Percentiles rank a stretch among this genome's conserved stretches.
Evolutionary conservation across 1,140 invertebrate species (phyloP).

Genomic region (Drosophila nikananu): DNA sequence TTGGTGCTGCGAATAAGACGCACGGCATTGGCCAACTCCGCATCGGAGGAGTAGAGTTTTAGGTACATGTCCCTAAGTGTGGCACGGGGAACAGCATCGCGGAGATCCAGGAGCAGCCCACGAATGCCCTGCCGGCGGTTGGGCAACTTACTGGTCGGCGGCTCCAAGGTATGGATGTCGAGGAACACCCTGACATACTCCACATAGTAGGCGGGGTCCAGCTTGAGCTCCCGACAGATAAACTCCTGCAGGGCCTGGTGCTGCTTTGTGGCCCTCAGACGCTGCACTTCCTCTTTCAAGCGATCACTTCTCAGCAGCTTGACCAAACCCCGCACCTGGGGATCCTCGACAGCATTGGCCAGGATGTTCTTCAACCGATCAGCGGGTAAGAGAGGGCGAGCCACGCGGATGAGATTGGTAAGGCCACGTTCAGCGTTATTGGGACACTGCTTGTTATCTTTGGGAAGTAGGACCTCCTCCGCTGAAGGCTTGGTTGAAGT

Average conservation of each 20-base stretch:
- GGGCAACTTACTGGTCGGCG: conserved; percentile 36
- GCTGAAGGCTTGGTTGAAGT: background rate
- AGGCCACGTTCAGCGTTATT: conserved; percentile 34
- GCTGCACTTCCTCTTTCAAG: conserved; percentile 28
- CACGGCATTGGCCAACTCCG: conserved; percentile 38
- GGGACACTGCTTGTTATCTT: conserved; percentile 45
- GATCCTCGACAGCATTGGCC: conserved; percentile 55
- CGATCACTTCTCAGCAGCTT: conserved; percentile 43
- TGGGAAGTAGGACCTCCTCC: background rate
- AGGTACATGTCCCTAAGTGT: conserved; percentile 50
- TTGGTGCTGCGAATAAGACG: conserved; percentile 56
- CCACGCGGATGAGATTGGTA: conserved; percentile 52
- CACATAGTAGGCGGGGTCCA: conserved; percentile 53
- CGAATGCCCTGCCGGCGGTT: conserved; percentile 59
- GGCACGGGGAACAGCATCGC: conserved; percentile 53
- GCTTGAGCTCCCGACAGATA: conserved; percentile 46
- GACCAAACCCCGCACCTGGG: conserved; percentile 41
- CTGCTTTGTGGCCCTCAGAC: conserved; percentile 44
- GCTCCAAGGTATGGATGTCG: conserved; percentile 32
- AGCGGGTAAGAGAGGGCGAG: conserved; percentile 47
- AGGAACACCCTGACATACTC: conserved; percentile 49
- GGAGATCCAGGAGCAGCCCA: conserved; percentile 55
- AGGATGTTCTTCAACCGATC: conserved; percentile 52
- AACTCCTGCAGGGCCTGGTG: conserved; percentile 42
- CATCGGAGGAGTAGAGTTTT: conserved; percentile 35